Evolutionary conservation across 2,797 vertebrate genomes (phyloP).

Genomic region (Anas acuta): DNA sequence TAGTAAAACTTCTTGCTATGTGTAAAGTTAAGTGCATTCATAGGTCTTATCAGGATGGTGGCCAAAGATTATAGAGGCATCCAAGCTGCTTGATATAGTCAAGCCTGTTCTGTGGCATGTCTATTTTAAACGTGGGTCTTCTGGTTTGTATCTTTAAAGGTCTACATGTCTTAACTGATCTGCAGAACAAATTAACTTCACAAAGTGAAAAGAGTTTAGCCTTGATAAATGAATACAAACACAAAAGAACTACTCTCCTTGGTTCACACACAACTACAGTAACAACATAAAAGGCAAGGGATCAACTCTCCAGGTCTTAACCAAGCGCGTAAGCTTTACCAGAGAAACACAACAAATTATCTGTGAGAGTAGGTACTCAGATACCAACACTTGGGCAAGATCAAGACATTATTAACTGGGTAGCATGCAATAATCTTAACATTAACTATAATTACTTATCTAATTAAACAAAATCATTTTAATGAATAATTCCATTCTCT

Average conservation of each 20-base stretch:
- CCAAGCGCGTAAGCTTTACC: background rate
- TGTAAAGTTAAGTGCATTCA: constrained; percentile 31
- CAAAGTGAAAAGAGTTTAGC: constrained; percentile 43
- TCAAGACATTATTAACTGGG: background rate
- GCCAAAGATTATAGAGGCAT: constrained; percentile 58
- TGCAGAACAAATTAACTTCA: constrained; percentile 49
- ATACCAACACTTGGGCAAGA: background rate
- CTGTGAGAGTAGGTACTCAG: background rate
- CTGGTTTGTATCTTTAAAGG: constrained; percentile 60
- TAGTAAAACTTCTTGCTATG: background rate
- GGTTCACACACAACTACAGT: background rate
- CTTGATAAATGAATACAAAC: constrained; percentile 29
- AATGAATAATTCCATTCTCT: background rate
- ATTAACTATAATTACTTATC: background rate
- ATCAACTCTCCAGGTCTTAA: background rate
- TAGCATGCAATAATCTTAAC: background rate
- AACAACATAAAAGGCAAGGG: constrained; percentile 26
- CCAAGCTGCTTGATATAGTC: constrained; percentile 38
- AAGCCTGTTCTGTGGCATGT: constrained; percentile 27
- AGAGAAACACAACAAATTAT: background rate
- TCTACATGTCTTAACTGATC: constrained; percentile 46
- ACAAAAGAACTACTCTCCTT: constrained; percentile 16
- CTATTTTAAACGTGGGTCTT: constrained; percentile 66
- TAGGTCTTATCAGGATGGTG: constrained; percentile 58
- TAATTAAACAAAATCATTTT: background rate